These are phyloP conservation scores for Aradophagus sp. DNA, from an alignment of 1,140 invertebrate species.

Conservation along the genomic window DNA sequence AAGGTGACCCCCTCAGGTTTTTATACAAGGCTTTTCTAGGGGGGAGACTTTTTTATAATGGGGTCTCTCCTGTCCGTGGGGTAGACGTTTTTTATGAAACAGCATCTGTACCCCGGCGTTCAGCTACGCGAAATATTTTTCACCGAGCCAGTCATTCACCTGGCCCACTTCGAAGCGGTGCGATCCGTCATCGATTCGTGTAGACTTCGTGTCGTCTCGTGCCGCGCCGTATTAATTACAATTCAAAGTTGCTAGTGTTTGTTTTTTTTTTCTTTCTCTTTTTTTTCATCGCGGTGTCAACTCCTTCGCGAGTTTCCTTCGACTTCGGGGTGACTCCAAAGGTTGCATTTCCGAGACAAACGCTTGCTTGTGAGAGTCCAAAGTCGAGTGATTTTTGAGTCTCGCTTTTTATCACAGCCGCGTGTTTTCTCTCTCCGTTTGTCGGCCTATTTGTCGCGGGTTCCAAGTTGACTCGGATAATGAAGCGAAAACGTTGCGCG, in stretches of 20 bases:
- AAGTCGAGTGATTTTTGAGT: no score
- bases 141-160: slow-evolving; percentile 73
- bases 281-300: no score
- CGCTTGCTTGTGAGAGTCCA: no score
- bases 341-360: no score
- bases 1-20: slow-evolving; percentile 72
- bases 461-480: slow-evolving; percentile 66
- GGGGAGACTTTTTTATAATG: slow-evolving; percentile 66
- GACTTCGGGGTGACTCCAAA: no score
- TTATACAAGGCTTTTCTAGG: slow-evolving; percentile 72
- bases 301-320: no score
- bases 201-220: slow-evolving; percentile 19
- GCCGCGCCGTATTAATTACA: slow-evolving; percentile 9
- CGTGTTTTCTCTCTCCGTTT: slow-evolving; percentile 35
- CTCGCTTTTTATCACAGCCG: slow-evolving; percentile 12
- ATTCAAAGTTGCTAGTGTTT: no score
- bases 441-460: no score
- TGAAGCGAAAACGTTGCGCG: slow-evolving; percentile 65
- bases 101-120: slow-evolving; percentile 72
- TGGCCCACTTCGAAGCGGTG: slow-evolving; percentile 68
- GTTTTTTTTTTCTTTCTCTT: no score
- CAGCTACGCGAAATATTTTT: slow-evolving; percentile 69
- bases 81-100: slow-evolving; percentile 70
- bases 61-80: slow-evolving; percentile 66
- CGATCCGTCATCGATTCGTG: slow-evolving; percentile 43